Evolutionary conservation across 2,113 vertebrate species (phyloP), one percentile per base, ranked within the genome.

Genomic region (Dascyllus trimaculatus): DNA sequence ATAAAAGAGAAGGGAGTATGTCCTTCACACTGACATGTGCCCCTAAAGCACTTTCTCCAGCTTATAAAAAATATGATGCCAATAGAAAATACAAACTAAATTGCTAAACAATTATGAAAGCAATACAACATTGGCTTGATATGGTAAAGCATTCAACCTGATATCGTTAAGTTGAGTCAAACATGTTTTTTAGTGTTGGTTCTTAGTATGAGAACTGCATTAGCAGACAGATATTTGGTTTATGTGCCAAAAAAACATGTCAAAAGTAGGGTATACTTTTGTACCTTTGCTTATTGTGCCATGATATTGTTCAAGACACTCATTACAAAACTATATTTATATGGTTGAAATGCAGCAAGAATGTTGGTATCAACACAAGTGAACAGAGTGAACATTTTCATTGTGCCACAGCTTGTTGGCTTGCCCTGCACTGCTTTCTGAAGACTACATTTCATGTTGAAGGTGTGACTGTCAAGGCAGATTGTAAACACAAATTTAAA

Each of bases 1-100:
- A 75, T 51, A 18, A 69, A 53, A 59, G n/a, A 59, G 5, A 32
- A n/a, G 40, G 24, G 29, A 49, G 62, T n/a, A 7, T 52, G 18
- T 45, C 35, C 45, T 54, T 66, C 22, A 19, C 53, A 32, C 11
- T 29, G 14, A 22, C 9, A 43, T 43, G 40, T 14, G 7, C 7
- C 32, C 9, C 1, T 35, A 9, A 35, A 35, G 9, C 32, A 35
- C 9, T 8, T 35, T 10, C 32, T 35, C 25, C 14, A 26, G 4
- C 7, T 54, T 45, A 4, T 9, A 35, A 10, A 35, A 35, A 35
- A 35, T 35, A 35, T 35, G 32, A 9, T 10, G 9, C 32, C 9
- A 8, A 35, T 9, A 8, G 7, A 35, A 10, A 35, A 6, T 35
- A 35, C 9, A 2, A 35, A 35, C 32, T 8, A 8, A 35, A 8